These are phyloP conservation scores for Scaptodrosophila lebanonensis DNA, from an alignment of 1,140 invertebrate species.

Conservation along the genomic window DNA sequence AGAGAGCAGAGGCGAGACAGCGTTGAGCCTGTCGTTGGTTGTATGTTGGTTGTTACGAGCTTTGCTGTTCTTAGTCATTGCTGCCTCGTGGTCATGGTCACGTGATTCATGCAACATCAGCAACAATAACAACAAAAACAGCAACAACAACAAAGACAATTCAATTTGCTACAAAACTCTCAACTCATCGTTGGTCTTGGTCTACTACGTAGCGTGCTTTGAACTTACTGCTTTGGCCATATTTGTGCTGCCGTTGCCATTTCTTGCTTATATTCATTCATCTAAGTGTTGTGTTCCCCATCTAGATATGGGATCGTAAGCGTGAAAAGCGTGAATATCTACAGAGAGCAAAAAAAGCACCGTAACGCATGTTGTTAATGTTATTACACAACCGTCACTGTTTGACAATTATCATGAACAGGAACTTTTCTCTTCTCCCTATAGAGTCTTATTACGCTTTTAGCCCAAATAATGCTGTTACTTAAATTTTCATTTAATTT, in stretches of 20 bases:
- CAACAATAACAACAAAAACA: conserved; percentile 19
- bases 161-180: conserved; percentile 72
- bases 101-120: conserved; percentile 73
- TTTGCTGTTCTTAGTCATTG: conserved; percentile 50
- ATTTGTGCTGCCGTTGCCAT: conserved; percentile 21
- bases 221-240: conserved; percentile 59
- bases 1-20: conserved; percentile 26
- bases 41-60: conserved; percentile 5
- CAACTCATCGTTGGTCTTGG: conserved; percentile 69
- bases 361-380: too few relatives aligned
- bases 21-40: conserved; percentile 34
- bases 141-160: conserved; percentile 57
- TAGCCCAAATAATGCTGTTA: too few relatives aligned
- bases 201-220: conserved; percentile 68
- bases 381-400: too few relatives aligned
- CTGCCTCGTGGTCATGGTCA: conserved; percentile 70
- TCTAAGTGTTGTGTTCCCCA: conserved; percentile 56
- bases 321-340: too few relatives aligned
- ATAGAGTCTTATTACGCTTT: too few relatives aligned
- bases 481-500: too few relatives aligned
- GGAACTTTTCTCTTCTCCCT: too few relatives aligned
- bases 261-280: conserved; percentile 64
- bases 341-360: too few relatives aligned
- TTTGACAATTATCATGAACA: too few relatives aligned
- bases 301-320: too few relatives aligned